phyloP scores from a whole-genome alignment of 2,888 invertebrate genomes.

The Latrodectus hesperus region DNA sequence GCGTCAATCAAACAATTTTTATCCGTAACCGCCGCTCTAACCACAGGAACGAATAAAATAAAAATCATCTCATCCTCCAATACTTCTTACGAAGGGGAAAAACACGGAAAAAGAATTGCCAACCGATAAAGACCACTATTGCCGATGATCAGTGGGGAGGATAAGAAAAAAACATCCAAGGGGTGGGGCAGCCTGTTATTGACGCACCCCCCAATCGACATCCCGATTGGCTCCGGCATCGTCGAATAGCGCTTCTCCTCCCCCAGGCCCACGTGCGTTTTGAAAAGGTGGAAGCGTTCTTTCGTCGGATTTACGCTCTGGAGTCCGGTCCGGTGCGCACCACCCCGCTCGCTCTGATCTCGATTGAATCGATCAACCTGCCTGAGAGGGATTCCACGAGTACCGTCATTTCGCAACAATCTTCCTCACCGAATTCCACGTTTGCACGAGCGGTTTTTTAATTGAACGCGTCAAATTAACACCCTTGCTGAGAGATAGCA shows the following conservation, averaged over 20 bases:
- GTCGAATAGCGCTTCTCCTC: constrained; percentile 53
- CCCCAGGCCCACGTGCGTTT: constrained; percentile 53
- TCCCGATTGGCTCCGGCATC: constrained; percentile 39
- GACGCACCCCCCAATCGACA: constrained; percentile 61
- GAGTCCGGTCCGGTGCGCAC: constrained; percentile 54
- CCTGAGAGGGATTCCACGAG: neutral
- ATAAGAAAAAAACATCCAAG: constrained; percentile 42
- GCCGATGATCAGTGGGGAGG: constrained; percentile 56
- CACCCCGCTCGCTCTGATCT: neutral
- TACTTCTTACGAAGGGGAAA: constrained; percentile 54
- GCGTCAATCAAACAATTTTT: constrained; percentile 54
- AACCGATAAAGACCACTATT: constrained; percentile 65
- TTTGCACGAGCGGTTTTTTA: no score
- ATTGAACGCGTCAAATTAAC: no score
- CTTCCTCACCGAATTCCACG: neutral
- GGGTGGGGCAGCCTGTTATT: constrained; percentile 49
- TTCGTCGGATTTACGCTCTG: constrained; percentile 23
- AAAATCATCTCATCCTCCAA: constrained; percentile 59
- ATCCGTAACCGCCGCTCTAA: constrained; percentile 6
- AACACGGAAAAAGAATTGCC: constrained; percentile 18
- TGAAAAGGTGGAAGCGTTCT: constrained; percentile 63
- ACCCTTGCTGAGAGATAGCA: no score
- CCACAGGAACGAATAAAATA: constrained; percentile 55
- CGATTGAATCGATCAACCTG: neutral
- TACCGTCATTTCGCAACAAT: neutral